Conservation (phyloP, 2,797 vertebrate species). For the Luscinia luscinia region DNA sequence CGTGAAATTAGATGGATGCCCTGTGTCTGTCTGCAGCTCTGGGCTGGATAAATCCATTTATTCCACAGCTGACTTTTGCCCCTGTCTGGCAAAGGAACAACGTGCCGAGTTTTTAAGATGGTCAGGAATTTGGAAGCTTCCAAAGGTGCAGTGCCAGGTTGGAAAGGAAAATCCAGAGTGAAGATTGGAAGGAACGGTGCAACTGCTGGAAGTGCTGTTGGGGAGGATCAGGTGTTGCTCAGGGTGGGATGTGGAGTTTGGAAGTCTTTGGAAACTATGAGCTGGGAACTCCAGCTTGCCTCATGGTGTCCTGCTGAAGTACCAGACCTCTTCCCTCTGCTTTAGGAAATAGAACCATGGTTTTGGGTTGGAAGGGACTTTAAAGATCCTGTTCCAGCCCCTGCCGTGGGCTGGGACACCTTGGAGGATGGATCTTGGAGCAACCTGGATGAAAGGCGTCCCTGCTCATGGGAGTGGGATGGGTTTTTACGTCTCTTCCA, state of each 20-base stretch:
- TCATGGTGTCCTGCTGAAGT: neutral
- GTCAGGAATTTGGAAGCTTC: neutral
- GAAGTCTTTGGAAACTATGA: neutral
- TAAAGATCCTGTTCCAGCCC: neutral
- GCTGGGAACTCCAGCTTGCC: neutral
- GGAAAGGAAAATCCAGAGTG: neutral
- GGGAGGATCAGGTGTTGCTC: neutral
- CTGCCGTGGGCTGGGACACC: rapidly evolving
- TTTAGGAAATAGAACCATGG: neutral
- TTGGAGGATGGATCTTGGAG: neutral
- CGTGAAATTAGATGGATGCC: neutral
- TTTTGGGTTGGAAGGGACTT: neutral
- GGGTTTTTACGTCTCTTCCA: neutral
- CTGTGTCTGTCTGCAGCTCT: neutral
- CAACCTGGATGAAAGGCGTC: neutral
- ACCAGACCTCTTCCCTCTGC: neutral
- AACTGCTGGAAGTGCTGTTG: neutral
- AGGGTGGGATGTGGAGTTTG: neutral
- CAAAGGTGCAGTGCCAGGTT: neutral
- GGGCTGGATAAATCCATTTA: neutral
- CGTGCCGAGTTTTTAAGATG: neutral
- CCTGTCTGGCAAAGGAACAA: neutral
- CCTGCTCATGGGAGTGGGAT: neutral
- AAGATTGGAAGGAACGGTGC: neutral
- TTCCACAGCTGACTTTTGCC: neutral